A percentile compares a stretch with the other conserved stretches of the same genome.
Conservation (phyloP, 1,140 invertebrate species). For the Nasonia vitripennis region DNA sequence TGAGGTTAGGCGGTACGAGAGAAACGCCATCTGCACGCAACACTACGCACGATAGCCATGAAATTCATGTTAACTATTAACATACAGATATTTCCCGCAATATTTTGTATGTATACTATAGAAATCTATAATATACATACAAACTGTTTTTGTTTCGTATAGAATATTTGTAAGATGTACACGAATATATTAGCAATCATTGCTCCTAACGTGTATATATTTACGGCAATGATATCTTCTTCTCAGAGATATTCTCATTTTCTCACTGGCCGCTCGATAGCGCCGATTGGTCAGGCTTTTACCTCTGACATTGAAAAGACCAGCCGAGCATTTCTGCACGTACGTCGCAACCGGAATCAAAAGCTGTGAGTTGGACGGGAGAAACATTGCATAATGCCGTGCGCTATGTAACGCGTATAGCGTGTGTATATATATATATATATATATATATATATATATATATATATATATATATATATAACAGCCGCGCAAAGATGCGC, state of each 20-base stretch:
- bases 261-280: slow-evolving; percentile 23
- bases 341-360: slow-evolving; percentile 39
- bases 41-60: too few relatives aligned
- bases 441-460: background rate
- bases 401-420: background rate
- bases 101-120: too few relatives aligned
- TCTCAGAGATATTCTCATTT: background rate
- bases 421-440: background rate
- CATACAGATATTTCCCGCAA: too few relatives aligned
- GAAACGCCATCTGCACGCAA: too few relatives aligned
- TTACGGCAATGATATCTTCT: too few relatives aligned
- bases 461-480: background rate
- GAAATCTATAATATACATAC: too few relatives aligned
- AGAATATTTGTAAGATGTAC: too few relatives aligned
- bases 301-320: slow-evolving; percentile 49
- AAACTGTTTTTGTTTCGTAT: too few relatives aligned
- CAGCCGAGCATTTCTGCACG: background rate
- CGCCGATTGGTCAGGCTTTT: slow-evolving; percentile 22
- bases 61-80: too few relatives aligned
- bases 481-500: background rate
- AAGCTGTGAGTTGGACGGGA: background rate
- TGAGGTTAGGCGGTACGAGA: too few relatives aligned
- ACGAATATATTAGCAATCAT: too few relatives aligned
- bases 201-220: too few relatives aligned
- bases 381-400: slow-evolving; percentile 37